Evolutionary conservation across 2,888 invertebrate species (phyloP), one percentile per base, ranked within the genome.

Genomic region (Nomada ferruginata): DNA sequence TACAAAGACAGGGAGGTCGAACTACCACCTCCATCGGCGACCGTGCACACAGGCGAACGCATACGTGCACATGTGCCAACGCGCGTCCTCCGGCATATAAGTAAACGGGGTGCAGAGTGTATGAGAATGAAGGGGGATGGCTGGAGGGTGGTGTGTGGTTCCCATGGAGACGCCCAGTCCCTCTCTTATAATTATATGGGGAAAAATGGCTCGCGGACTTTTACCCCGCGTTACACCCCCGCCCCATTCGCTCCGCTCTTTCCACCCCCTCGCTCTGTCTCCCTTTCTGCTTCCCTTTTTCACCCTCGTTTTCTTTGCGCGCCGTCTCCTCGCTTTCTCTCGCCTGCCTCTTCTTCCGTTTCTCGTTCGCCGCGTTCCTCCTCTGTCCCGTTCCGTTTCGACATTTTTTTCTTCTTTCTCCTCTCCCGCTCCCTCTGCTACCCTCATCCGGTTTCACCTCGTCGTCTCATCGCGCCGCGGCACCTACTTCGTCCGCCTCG

Each of bases 191-290:
- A 93, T 93, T 93, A 93, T 93, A 93, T 93, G 92, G 93, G 93
- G 93, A 93, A 93, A 93, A 93, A 93, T 93, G 93, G 93, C 92
- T 93, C 93, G 92, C 93, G 93, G 93, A 92, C 93, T 92, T 93
- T 92, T 92, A 92, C 92, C 91, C 92, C 91, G 91, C 90, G 89
- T 89, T 89, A 90, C 90, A 88, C 88, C 88, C 89, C 87, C 85
- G 77, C 85, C 77, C 76, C 80, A 42, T 72, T 75, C 80, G 64
- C 69, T 71, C 69, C 70, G 70, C 79, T 74, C 79, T 79, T 81
- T 80, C 79, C 71, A n/a, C 4, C 76, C 74, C 75, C 83, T 70
- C 23, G 50, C 64, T 69, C 77, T 70, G 52, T 76, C 79, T 71
- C 74, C 69, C 29, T 75, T 68, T 60, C 71, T 72, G 20, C 57